A percentile compares a stretch with the other conserved stretches of the same genome.
Conservation (phyloP, 2,888 invertebrate species). For the Bhutanitis thaidina region DNA sequence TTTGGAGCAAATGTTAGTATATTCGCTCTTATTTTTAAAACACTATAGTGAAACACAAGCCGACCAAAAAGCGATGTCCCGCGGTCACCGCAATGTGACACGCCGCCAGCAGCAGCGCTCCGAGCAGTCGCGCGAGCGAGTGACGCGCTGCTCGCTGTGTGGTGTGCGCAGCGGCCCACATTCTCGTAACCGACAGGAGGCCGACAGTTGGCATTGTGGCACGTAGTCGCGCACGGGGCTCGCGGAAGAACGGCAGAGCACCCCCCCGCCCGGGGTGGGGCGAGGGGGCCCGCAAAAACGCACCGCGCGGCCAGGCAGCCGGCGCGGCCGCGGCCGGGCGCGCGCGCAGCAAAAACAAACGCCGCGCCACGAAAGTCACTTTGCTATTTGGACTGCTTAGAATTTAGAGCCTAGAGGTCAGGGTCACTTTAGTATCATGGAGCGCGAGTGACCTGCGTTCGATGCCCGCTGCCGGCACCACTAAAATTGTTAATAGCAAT, state of each 20-base stretch:
- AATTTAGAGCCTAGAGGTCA: too few species aligned
- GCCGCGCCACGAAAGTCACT: neutral
- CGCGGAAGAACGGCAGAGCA: neutral
- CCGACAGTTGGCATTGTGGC: neutral
- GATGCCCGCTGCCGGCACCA: too few species aligned
- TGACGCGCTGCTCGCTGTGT: neutral
- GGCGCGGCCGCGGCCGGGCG: neutral
- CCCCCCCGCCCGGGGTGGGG: neutral
- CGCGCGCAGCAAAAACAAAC: neutral
- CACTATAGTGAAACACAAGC: too few species aligned
- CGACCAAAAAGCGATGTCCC: too few species aligned
- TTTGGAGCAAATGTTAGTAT: too few species aligned
- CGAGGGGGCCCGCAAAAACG: neutral
- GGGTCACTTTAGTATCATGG: too few species aligned
- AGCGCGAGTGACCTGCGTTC: too few species aligned
- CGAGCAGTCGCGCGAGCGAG: too few species aligned
- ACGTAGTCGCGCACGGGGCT: neutral
- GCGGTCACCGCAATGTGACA: too few species aligned
- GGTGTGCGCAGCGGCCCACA: neutral
- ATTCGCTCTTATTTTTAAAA: too few species aligned
- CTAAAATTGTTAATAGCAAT: too few species aligned
- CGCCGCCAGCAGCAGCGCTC: too few species aligned
- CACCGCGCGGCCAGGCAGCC: neutral
- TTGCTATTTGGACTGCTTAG: neutral
- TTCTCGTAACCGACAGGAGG: neutral